Evolutionary conservation across 2,888 invertebrate genomes (phyloP), one percentile per base, ranked within the genome.

Genomic region (Endomychus coccineus): DNA sequence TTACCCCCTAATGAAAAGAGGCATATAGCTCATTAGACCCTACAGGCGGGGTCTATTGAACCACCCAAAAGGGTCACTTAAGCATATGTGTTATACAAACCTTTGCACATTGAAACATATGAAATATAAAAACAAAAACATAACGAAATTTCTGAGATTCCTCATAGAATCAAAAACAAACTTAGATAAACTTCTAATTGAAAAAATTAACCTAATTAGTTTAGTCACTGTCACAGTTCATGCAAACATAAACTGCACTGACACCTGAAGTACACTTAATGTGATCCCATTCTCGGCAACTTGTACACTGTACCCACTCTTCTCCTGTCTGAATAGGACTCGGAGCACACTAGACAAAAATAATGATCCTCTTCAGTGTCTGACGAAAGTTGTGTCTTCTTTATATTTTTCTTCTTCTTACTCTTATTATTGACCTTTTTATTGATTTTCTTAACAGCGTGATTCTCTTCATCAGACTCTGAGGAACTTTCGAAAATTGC

Each of bases 261-360:
- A 11, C 11, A 11, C 27, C 5, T 3, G 13, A 12, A 11, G 15
- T 27, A 14, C 6, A 30, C 31, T n/a, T 30, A 21, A 21, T 17
- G 12, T 19, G 21, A 19, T n/a, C 31, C 31, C 31, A 30, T 6
- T 30, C n/a, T 30, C 15, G 16, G 31, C 31, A 21, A 30, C 31
- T 30, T 17, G 31, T 30, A 7, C 31, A 30, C 17, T 30, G 31
- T 30, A 30, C 17, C 17, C 31, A 30, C 31, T 30, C 31, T 21
- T 21, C 31, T 7, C 11, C 31, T 30, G 25, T 5, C 7, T 25
- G 25, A 25, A 25, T 25, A 25, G 10, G 25, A 25, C 25, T 25
- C 7, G 10, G 10, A 5, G 19, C 19, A 19, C 19, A 19, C 19
- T 19, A 19, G 19, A 6, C n/a, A n/a, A n/a, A n/a, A n/a, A n/a